Conservation (phyloP, 2,797 vertebrate species). For the Acipenser ruthenus region DNA sequence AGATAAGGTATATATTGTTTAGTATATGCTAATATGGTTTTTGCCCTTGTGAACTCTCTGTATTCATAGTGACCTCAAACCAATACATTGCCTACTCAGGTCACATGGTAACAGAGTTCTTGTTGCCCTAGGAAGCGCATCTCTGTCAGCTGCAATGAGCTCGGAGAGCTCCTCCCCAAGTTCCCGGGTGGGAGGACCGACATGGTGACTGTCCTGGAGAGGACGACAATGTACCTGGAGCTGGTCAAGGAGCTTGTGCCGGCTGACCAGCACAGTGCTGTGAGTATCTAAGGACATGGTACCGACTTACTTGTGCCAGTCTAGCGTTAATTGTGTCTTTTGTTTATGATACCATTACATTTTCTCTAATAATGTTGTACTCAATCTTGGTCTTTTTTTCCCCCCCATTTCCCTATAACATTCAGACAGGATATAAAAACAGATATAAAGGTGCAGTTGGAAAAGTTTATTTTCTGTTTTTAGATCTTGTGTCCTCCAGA, state of each 20-base stretch:
- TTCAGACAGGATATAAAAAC: not conserved
- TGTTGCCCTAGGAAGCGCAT: conserved; percentile 37
- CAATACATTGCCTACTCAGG: too few relatives aligned
- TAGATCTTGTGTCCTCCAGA: conserved; percentile 20
- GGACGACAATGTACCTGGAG: conserved; percentile 37
- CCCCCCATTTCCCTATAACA: not conserved
- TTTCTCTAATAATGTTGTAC: too few relatives aligned
- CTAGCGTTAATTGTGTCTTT: conserved; percentile 2
- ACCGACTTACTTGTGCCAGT: too few relatives aligned
- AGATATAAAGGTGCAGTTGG: not conserved
- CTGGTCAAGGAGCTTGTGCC: conserved; percentile 16
- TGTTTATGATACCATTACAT: not conserved
- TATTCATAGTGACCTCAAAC: not conserved
- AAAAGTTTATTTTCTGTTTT: not conserved
- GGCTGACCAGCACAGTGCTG: not conserved
- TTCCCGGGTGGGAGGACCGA: conserved; percentile 36
- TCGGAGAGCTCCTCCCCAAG: conserved; percentile 36
- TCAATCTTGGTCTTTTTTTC: too few relatives aligned
- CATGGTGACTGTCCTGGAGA: conserved; percentile 46
- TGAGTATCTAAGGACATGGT: conserved; percentile 17
- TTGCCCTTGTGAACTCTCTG: not conserved
- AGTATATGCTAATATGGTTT: not conserved
- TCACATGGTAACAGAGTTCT: not conserved
- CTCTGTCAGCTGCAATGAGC: conserved; percentile 36
- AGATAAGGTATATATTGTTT: not conserved